phyloP scores from a whole-genome alignment of 2,113 vertebrate genomes.

The Antennarius striatus region DNA sequence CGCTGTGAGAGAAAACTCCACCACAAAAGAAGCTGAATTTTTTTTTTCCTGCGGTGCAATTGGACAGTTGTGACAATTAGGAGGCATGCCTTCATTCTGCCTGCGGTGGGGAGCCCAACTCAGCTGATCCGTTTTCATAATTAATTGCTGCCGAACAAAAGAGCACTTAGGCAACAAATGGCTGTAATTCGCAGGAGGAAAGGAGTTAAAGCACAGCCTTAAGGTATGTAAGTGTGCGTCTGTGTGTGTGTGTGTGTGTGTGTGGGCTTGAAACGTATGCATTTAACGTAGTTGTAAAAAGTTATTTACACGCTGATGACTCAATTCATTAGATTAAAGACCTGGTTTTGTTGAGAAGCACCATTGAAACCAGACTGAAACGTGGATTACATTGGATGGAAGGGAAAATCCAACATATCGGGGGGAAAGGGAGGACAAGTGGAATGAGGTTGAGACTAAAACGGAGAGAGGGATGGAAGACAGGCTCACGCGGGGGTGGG shows the following conservation, averaged over 20 bases:
- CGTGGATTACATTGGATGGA: neutral
- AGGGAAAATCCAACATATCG: neutral
- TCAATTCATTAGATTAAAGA: constrained; percentile 13
- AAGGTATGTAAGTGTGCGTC: neutral
- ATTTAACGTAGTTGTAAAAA: neutral
- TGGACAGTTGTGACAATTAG: constrained; percentile 4
- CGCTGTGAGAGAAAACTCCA: neutral
- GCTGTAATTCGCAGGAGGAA: constrained; percentile 37
- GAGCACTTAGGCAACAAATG: constrained; percentile 45
- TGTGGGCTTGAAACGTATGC: neutral
- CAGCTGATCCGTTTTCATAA: constrained; percentile 42
- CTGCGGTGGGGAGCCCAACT: constrained; percentile 6
- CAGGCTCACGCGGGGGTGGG: constrained; percentile 1
- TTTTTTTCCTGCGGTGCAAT: constrained; percentile 6
- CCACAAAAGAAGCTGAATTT: neutral
- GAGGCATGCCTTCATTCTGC: constrained; percentile 17
- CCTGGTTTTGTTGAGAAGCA: constrained; percentile 5
- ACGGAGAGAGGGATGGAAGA: neutral
- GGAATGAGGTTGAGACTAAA: neutral
- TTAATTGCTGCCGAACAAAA: constrained; percentile 50
- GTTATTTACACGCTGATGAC: constrained; percentile 18
- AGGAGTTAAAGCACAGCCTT: constrained; percentile 13
- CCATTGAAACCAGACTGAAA: neutral
- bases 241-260: neutral
- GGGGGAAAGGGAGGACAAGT: neutral